Conservation (phyloP, 1,140 invertebrate species). For the Aphis craccivora region DNA sequence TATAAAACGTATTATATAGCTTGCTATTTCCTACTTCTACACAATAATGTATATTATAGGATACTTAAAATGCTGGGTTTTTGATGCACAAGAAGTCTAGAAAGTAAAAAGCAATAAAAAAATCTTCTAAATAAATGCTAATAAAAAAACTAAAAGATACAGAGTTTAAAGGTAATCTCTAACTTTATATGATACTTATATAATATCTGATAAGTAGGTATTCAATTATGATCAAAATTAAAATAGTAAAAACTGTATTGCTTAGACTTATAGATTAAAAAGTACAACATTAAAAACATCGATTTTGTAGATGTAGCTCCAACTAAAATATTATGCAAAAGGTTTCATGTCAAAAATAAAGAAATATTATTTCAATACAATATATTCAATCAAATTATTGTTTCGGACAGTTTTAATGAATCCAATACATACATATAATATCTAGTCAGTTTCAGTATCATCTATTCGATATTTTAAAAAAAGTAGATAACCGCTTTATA, state of each 20-base stretch:
- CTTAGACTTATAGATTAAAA: no score
- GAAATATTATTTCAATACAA: no score
- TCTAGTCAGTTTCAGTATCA: no score
- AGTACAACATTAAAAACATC: no score
- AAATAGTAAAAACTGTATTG: neutral
- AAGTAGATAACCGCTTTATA: no score
- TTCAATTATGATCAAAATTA: neutral
- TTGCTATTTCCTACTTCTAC: neutral
- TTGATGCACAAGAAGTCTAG: neutral
- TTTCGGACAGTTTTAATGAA: no score
- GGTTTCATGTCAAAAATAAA: no score
- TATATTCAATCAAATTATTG: no score
- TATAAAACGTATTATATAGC: neutral
- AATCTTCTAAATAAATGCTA: neutral
- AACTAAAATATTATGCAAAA: no score
- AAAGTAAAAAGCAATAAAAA: neutral
- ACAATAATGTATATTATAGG: neutral
- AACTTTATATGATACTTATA: neutral
- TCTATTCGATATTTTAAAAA: no score
- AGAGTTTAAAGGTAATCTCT: neutral
- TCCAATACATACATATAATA: no score
- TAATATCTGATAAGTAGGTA: neutral
- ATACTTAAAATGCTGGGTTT: neutral
- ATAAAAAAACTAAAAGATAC: neutral
- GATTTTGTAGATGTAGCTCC: no score